phyloP scores from a whole-genome alignment of 2,113 vertebrate genomes.

The Ifrita kowaldi region DNA sequence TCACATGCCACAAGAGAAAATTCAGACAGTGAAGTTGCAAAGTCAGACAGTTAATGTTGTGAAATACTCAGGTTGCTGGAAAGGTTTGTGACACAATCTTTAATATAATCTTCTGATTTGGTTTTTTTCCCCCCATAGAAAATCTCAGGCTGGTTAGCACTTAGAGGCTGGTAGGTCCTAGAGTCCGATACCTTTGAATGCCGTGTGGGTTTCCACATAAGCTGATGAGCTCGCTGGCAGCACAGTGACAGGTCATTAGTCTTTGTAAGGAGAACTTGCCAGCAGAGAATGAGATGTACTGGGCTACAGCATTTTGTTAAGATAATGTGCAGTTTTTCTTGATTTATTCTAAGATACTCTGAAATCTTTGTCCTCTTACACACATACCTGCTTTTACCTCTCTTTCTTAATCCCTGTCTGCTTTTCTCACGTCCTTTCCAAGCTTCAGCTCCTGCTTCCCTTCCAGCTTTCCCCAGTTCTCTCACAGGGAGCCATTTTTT shows the following conservation, averaged over 20 bases:
- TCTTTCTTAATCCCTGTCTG: background rate
- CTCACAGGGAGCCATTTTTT: background rate
- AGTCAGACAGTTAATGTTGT: background rate
- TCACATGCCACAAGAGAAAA: background rate
- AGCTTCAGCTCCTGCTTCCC: background rate
- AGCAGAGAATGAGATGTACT: background rate
- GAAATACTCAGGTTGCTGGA: background rate
- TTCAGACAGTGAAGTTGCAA: background rate
- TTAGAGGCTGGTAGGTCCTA: background rate
- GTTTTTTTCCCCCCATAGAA: fast-evolving
- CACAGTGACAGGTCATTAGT: background rate
- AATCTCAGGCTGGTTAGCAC: background rate
- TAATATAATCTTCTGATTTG: background rate
- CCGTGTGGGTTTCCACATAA: background rate
- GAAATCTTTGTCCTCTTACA: background rate
- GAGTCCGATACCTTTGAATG: background rate
- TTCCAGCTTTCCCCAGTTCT: background rate
- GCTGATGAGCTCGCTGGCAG: background rate
- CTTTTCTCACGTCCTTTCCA: background rate
- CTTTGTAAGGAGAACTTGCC: background rate
- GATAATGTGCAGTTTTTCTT: background rate
- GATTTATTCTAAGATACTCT: background rate
- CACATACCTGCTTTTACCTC: background rate
- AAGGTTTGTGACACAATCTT: background rate
- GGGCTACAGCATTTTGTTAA: background rate